These are phyloP conservation scores for Gnathonemus echidnorhynchus DNA, from an alignment of 2,113 vertebrate genomes.

Conservation along the genomic window DNA sequence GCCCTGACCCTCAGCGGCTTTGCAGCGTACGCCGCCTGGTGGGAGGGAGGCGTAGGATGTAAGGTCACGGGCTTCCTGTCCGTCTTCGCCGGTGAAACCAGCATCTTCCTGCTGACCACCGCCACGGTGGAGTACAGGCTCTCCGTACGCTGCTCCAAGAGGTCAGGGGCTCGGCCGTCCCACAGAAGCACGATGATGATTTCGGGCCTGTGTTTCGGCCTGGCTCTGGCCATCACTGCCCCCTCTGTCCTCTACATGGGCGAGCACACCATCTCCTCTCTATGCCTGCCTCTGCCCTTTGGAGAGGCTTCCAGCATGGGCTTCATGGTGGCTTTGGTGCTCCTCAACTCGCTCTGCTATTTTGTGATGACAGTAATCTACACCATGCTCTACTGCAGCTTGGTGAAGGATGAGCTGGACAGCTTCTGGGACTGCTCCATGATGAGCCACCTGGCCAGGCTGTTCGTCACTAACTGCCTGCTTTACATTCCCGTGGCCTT, in stretches of 20 bases:
- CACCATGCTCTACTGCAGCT: constrained; percentile 60
- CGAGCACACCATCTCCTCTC: constrained; percentile 64
- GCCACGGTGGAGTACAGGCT: constrained; percentile 72
- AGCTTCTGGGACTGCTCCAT: constrained; percentile 70
- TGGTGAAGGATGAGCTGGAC: constrained; percentile 68
- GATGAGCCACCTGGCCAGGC: constrained; percentile 79
- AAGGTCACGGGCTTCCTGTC: constrained; percentile 73
- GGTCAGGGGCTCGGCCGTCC: constrained; percentile 52
- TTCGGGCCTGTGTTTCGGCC: constrained; percentile 50
- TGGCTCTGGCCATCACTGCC: constrained; percentile 62
- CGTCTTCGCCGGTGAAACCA: constrained; percentile 77
- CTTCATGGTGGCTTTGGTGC: constrained; percentile 67
- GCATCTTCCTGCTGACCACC: constrained; percentile 78
- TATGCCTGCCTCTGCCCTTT: constrained; percentile 75
- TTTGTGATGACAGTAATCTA: constrained; percentile 64
- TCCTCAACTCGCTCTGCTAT: constrained; percentile 57
- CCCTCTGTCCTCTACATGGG: constrained; percentile 67
- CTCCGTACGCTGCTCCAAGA: constrained; percentile 49
- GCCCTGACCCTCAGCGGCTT: constrained; percentile 78
- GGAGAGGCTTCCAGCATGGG: constrained; percentile 64
- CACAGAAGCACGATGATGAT: constrained; percentile 43
- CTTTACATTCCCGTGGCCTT: constrained; percentile 86
- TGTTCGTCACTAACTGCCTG: constrained; percentile 84
- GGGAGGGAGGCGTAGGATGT: constrained; percentile 81
- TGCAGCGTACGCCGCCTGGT: constrained; percentile 69